Conservation (phyloP, 2,113 vertebrate species). For the Gorsachius goisagi region DNA sequence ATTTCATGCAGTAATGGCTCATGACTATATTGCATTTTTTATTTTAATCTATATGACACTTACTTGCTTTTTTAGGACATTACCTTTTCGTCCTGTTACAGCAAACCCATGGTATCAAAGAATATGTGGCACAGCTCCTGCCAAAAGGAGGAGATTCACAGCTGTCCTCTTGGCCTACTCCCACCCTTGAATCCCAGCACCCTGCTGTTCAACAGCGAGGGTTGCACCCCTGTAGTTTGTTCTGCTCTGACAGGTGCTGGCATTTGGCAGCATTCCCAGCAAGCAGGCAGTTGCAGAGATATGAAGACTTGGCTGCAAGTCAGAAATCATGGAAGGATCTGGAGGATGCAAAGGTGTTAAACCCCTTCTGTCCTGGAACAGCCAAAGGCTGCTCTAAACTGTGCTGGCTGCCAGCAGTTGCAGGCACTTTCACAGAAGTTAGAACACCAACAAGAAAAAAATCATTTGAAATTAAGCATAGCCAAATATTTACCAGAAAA, state of each 20-base stretch:
- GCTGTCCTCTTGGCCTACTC: not conserved
- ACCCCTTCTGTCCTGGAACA: not conserved
- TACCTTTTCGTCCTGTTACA: not conserved
- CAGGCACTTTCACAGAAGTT: not conserved
- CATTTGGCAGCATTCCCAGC: not conserved
- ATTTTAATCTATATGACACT: not conserved
- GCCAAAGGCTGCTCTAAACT: not conserved
- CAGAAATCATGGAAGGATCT: not conserved
- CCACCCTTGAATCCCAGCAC: not conserved
- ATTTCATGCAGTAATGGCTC: not conserved
- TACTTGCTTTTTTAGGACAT: not conserved
- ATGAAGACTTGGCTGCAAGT: not conserved
- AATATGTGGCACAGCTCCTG: not conserved
- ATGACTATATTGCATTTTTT: not conserved
- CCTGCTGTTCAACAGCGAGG: not conserved
- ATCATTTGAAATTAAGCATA: not conserved
- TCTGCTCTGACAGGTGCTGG: conserved; percentile 13
- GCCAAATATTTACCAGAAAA: conserved; percentile 9
- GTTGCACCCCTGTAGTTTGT: not conserved
- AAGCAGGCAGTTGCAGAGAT: not conserved
- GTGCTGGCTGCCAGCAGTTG: not conserved
- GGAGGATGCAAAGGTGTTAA: conserved; percentile 11
- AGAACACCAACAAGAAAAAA: not conserved
- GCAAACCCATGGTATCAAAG: not conserved
- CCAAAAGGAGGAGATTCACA: not conserved